These are phyloP conservation scores for Oryzias curvinotus DNA, from an alignment of 2,113 vertebrate genomes.

Conservation along the genomic window DNA sequence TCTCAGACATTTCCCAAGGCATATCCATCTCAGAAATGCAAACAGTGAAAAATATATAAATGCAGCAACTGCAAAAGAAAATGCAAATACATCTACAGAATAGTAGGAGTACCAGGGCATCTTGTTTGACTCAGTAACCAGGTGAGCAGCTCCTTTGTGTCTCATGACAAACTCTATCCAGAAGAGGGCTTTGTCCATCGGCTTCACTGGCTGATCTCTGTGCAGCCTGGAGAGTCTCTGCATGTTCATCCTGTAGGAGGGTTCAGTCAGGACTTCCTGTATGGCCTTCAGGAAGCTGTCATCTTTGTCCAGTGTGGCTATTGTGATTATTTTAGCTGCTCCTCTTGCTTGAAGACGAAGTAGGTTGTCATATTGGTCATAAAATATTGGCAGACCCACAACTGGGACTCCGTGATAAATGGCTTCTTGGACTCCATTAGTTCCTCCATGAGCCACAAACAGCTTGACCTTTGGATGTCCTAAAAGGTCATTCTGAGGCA, in stretches of 20 bases:
- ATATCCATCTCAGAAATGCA: conserved; percentile 5
- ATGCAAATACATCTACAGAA: conserved; percentile 54
- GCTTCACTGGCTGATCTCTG: conserved; percentile 58
- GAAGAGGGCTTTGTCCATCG: conserved; percentile 61
- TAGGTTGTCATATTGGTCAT: no score
- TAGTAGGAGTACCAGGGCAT: conserved; percentile 74
- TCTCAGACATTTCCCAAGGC: conserved; percentile 16
- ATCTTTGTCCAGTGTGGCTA: conserved; percentile 50
- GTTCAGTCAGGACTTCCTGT: conserved; percentile 60
- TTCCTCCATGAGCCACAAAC: no score
- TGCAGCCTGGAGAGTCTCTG: conserved; percentile 71
- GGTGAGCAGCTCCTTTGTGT: conserved; percentile 71
- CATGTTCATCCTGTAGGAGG: conserved; percentile 75
- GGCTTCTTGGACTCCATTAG: no score
- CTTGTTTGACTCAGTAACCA: conserved; percentile 53
- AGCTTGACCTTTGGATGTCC: no score
- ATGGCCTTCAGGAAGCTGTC: conserved; percentile 59
- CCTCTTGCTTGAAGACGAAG: conserved; percentile 60
- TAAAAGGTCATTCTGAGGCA: no score
- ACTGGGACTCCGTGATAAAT: no score
- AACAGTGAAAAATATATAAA: not conserved
- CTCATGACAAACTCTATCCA: conserved; percentile 75
- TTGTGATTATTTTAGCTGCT: conserved; percentile 52
- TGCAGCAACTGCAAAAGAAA: not conserved
- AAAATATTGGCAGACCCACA: no score